Evolutionary conservation across 1,140 invertebrate genomes (phyloP), one percentile per base, ranked within the genome.

Genomic region (Goniozus legneri): DNA sequence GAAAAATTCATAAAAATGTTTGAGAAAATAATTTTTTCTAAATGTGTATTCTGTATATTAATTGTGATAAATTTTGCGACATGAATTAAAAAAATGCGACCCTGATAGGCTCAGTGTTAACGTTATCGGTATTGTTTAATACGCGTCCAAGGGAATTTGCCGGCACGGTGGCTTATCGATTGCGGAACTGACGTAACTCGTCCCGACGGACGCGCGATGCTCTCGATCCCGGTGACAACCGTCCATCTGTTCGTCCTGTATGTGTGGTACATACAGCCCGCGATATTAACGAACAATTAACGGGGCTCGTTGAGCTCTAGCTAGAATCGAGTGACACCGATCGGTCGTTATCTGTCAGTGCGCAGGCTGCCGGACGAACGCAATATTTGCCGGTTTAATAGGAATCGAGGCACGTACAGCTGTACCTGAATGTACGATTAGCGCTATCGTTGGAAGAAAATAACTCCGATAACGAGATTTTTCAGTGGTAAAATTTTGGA

Each of bases 251-350:
- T n/a, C n/a, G n/a, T 27, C 10, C 24, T 27, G 4, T 6, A 27
- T 27, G 4, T 6, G 4, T 10, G 4, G 10, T 27, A 4, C 24
- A 27, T 6, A 38, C n/a, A 39, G 16, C 15, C 39, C 48, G 46
- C 38, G 37, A 39, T 58, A 60, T 60, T 60, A 60, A 58, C 55
- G 53, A 60, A 60, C 55, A 58, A 60, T 60, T 55, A 60, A 47
- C 52, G 33, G 34, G 38, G 47, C 50, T 52, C 46, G 47, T 40
- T 50, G 36, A 18, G 13, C 15, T 16, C 14, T 10, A 33, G 30
- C 12, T 22, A 31, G 41, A 30, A 0, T 44, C 14, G 19, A 48
- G 27, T 27, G 46, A 31, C 44, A 14, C 21, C 24, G 24, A 36
- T 15, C 24, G 22, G 30, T 16, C 21, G 52, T 53, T 57, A 54